Evolutionary conservation across 2,888 invertebrate species (phyloP), one percentile per base, ranked within the genome.

Genomic region (Cremastinae sp.): DNA sequence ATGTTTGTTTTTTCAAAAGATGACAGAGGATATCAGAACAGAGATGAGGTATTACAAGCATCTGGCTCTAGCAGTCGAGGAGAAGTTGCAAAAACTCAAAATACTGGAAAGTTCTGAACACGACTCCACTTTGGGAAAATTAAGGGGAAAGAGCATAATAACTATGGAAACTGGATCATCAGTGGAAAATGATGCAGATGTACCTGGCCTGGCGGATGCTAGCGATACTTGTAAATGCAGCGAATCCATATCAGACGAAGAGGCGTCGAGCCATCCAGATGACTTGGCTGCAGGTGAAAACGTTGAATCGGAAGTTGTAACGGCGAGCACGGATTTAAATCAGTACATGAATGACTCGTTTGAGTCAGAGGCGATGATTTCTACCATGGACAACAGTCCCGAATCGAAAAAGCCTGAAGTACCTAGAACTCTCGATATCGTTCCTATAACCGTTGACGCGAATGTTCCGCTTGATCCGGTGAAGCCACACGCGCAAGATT

Each of bases 11-110:
- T 7, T 20, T 77, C 91, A 91, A 62, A 88, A 95, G 95, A 91
- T 95, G 86, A 94, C 93, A 9, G 91, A 92, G 79, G 91, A 93
- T 87, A 91, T 92, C 78, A 91, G 92, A 22, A 90, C 91, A 83
- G 93, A 95, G 90, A 93, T 95, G 92, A 91, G 92, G 81, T 92
- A 92, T 80, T 94, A 94, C 86, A 94, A 92, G 86, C 90, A 93
- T 54, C 89, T 94, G 73, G 95, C 95, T 0, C 90, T 93, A 73
- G 92, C 93, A 84, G 90, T 93, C 3, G 95, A 95, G 85, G 91
- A 92, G 82, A 91, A 92, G 61, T 90, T 94, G 74, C 88, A 91
- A 65, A 69, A 62, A 47, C 74, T 85, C 5, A 81, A 83, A 75
- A 70, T 45, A 36, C 53, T 22, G 10, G 41, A 59, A 2, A 74